Conservation (phyloP, 2,797 vertebrate species). For the Lepidocolaptes lacrymiger region DNA sequence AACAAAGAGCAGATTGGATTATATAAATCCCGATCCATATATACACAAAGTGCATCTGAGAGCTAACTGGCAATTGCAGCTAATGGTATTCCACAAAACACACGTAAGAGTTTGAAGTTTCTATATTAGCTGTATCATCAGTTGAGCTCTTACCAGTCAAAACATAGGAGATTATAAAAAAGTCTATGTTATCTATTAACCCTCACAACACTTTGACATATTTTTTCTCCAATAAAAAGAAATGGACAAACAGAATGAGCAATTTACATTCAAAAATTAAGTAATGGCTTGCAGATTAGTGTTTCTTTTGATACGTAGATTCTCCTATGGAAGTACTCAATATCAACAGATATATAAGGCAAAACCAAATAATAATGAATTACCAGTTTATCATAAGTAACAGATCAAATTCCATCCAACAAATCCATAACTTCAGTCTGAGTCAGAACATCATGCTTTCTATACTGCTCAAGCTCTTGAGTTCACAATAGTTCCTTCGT, state of each 20-base stretch:
- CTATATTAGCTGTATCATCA: neutral
- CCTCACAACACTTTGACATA: neutral
- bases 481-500: neutral
- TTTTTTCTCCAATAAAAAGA: neutral
- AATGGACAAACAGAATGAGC: neutral
- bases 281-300: neutral
- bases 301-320: neutral
- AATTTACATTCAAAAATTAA: neutral
- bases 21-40: neutral
- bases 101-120: neutral
- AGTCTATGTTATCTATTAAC: neutral
- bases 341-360: neutral
- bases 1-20: neutral
- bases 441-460: neutral
- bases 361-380: neutral
- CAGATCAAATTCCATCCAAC: neutral
- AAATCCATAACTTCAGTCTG: neutral
- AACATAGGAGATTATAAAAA: neutral
- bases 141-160: neutral
- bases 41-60: neutral
- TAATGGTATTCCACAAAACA: neutral
- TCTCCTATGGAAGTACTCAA: neutral
- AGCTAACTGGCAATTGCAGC: neutral
- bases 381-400: neutral
- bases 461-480: neutral